Conservation (phyloP, 2,797 vertebrate genomes). For the Centropyge bicolor region DNA sequence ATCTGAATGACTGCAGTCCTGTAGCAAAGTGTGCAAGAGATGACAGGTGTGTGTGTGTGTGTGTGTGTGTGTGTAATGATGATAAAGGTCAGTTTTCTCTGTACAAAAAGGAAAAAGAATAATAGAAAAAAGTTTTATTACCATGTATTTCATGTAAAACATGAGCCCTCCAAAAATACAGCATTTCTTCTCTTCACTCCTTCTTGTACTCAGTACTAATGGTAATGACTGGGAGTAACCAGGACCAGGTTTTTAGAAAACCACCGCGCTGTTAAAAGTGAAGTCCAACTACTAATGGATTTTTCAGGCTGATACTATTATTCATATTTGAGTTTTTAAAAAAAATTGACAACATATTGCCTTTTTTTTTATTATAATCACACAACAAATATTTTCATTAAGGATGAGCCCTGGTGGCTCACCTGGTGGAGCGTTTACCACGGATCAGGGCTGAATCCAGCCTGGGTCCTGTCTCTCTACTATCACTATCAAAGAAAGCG, state of each 20-base stretch:
- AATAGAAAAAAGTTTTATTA: conserved; percentile 36
- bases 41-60: background rate
- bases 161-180: background rate
- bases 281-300: no score
- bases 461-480: no score
- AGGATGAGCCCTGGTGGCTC: no score
- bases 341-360: no score
- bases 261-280: no score
- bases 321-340: no score
- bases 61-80: background rate
- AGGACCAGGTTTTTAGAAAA: background rate
- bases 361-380: no score
- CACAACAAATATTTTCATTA: no score
- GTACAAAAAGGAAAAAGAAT: conserved; percentile 23
- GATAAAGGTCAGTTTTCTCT: conserved; percentile 14
- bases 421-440: no score
- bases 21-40: background rate
- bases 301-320: no score
- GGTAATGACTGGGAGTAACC: background rate
- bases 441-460: no score
- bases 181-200: background rate
- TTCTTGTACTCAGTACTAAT: background rate
- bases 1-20: background rate
- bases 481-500: no score
- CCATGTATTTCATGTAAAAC: conserved; percentile 32